phyloP scores from a whole-genome alignment of 2,797 vertebrate genomes.

The Peromyscus aztecus region DNA sequence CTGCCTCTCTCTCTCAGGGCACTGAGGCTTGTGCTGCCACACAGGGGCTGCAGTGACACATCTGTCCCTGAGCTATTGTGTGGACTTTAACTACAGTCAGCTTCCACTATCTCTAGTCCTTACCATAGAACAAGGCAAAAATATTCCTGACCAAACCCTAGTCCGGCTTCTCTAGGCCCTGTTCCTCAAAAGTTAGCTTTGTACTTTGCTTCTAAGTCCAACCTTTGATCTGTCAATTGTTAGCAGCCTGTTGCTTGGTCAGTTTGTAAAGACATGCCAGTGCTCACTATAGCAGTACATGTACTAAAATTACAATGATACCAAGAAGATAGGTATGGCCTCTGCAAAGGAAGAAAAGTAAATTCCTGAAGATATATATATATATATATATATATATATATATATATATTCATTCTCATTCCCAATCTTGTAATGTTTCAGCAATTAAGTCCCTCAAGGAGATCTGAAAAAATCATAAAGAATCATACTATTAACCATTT shows the following conservation, averaged over 20 bases:
- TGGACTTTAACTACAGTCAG: neutral
- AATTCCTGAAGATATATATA: neutral
- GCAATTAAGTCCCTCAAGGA: no score
- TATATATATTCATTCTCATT: no score
- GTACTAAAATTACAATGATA: neutral
- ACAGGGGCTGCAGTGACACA: rapidly evolving
- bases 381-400: no score
- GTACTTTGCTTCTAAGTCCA: neutral
- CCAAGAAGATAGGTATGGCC: no score
- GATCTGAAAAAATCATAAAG: no score
- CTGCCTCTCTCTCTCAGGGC: neutral
- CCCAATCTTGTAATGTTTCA: no score
- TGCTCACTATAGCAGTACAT: neutral
- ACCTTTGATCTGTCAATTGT: neutral
- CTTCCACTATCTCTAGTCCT: neutral
- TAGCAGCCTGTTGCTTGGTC: neutral
- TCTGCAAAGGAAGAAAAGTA: neutral
- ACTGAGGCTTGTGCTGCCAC: neutral
- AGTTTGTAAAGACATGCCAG: neutral
- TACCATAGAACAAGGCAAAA: neutral
- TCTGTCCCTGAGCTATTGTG: neutral
- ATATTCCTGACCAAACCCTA: neutral
- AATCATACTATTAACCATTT: no score
- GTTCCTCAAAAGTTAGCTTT: neutral
- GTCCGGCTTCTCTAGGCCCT: neutral